Evolutionary conservation across 2,113 vertebrate species (phyloP), one percentile per base, ranked within the genome.

Genomic region (Nyctibius bracteatus): DNA sequence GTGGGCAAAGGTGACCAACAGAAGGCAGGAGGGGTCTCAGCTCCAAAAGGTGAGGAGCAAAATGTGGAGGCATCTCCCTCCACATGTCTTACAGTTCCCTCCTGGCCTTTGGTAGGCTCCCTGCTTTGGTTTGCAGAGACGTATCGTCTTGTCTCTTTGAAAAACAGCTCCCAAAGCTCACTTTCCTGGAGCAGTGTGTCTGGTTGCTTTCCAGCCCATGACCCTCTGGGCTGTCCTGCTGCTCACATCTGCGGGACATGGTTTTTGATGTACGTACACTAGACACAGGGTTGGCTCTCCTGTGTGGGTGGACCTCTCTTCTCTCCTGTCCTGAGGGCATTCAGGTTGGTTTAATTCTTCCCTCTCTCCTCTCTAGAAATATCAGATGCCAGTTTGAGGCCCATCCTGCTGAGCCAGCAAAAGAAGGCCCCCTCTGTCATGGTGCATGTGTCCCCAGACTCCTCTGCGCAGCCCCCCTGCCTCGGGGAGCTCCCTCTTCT

Each of bases 351-450:
- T 77, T 84, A 63, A 72, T 43, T 70, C 70, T 80, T 71, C 41
- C n/a, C 10, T 93, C 28, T 95, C 47, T 91, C 35, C 28, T 80
- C 59, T 84, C 71, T 81, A 97, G 95, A 97, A 70, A 52, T 59
- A 16, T 17, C 66, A 23, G 91, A 94, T 57, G 59, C 52, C 18
- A 31, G 67, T 68, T 72, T 87, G 92, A 95, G 88, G 81, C 92
- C 94, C 13, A 10, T 68, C 19, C 86, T 75, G 63, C 9, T 78
- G 49, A 47, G 27, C 57, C 93, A 86, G 72, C 84, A 65, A 7
- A 91, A 35, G 75, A 89, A 43, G 59, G 54, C 81, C 16, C 72
- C 92, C 22, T 90, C 88, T 41, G 22, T 68, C 0, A 1, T 62
- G 51, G 47, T 51, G 51, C 83, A 91, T 2, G 0, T 59, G 35